Percentiles rank a stretch among this genome's conserved stretches.
Conservation (phyloP, 30 jellyfish, hydroid and myxozoan genomes). For the Pelagia noctiluca region DNA sequence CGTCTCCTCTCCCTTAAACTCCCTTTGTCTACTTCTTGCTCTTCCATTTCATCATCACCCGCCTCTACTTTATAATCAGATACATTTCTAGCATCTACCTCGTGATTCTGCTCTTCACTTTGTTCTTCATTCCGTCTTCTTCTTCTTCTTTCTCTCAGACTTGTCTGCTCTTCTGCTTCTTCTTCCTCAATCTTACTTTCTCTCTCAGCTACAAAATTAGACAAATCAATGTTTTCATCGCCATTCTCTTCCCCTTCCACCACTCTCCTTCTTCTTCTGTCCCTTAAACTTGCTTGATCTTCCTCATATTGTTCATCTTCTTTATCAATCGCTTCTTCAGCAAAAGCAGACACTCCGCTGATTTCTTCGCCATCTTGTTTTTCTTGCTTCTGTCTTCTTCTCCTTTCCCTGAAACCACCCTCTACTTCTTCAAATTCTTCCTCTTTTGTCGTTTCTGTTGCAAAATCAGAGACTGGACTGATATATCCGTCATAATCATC, state of each 20-base stretch:
- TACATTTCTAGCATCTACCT: too few species aligned
- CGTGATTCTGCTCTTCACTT: neutral
- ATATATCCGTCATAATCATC: neutral
- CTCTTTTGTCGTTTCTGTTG: neutral
- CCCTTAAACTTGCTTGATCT: neutral
- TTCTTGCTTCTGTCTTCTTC: neutral
- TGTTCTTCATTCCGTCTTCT: neutral
- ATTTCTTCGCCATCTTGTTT: slow-evolving; percentile 5
- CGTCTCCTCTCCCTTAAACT: neutral
- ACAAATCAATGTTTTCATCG: neutral
- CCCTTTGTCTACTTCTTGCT: slow-evolving; percentile 13
- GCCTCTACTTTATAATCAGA: too few species aligned
- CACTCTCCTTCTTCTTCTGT: slow-evolving; percentile 16
- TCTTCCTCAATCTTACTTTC: neutral
- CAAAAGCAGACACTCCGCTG: neutral
- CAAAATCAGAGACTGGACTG: neutral
- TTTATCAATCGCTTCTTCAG: neutral
- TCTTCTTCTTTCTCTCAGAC: neutral
- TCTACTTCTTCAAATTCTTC: neutral
- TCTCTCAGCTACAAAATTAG: too few species aligned
- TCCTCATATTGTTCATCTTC: neutral
- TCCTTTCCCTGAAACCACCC: slow-evolving; percentile 16
- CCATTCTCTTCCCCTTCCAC: too few species aligned
- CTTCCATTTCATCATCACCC: neutral
- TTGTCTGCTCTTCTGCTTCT: neutral